These are phyloP conservation scores for Margarornis squamiger DNA, from an alignment of 2,797 vertebrate genomes.

Conservation along the genomic window DNA sequence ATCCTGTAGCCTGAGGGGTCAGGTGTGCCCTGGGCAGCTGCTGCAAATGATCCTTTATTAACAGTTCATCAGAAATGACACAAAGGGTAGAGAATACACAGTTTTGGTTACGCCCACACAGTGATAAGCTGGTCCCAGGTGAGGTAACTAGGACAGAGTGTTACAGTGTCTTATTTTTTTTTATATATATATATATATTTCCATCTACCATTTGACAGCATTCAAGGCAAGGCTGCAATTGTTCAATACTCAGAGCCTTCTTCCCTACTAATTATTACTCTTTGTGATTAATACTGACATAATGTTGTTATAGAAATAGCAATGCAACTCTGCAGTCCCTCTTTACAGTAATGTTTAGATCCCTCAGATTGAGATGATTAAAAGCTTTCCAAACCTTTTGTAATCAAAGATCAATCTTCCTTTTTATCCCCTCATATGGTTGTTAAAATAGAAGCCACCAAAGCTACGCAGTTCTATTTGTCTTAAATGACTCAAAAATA, in stretches of 20 bases:
- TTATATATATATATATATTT: too few relatives aligned
- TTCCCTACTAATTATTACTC: background rate
- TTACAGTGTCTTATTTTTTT: too few relatives aligned
- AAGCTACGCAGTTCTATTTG: background rate
- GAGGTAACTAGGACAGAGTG: too few relatives aligned
- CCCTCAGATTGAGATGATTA: background rate
- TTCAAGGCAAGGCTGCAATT: background rate
- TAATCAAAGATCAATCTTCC: background rate
- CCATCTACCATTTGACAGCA: too few relatives aligned
- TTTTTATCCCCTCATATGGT: background rate
- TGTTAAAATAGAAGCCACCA: background rate
- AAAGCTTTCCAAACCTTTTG: background rate
- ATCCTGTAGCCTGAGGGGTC: too few relatives aligned
- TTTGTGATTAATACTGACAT: background rate
- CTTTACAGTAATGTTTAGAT: background rate
- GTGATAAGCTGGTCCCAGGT: too few relatives aligned
- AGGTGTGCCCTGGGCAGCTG: too few relatives aligned
- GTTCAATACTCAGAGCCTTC: background rate
- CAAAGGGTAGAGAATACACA: too few relatives aligned
- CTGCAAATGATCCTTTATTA: too few relatives aligned
- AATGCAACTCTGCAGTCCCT: background rate
- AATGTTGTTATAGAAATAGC: background rate
- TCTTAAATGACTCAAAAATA: background rate
- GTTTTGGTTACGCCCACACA: too few relatives aligned
- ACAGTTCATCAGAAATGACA: too few relatives aligned